Base-by-base conservation (phyloP, 2,888 invertebrate genomes). In the Eueremaeus valkanovi region DNA sequence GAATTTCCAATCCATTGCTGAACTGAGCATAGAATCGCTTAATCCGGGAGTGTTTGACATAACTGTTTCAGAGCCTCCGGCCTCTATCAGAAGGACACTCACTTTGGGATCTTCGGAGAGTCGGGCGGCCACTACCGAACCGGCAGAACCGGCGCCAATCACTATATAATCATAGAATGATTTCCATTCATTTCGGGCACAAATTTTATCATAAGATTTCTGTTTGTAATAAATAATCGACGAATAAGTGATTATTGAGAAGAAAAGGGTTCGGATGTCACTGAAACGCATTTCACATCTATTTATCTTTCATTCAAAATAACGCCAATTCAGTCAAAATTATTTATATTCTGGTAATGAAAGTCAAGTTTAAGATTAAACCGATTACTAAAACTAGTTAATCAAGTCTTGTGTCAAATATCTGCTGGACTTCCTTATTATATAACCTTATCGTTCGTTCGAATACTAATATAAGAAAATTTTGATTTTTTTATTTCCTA, bases 1-100 rank as follows among this genome's bases (percentile, higher is more conserved):
- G 24, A 70, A 58, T 21, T 75, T 75, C 75, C 75, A 75, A 33
- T 75, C 75, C 75, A 75, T 75, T 27, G 49, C 2, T 27, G 75
- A 40, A 24, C 33, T 51, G 31, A 55, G 13, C 24, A 75, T n/a
- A 13, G 75, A 21, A 11, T 75, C 75, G 16, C 61, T 18, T 36
- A 75, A 36, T 1, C 70, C 70, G 18, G 75, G 75, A 13, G 70
- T 75, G 9, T 70, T 75, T 49, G 75, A 75, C 29, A 72, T n/a
- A 11, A 75, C 75, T 18, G 75, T 75, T 72, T 75, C 75, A 16
- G 70, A 45, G 24, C 70, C 70, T 24, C 75, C 75, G 18, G 75
- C 75, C 29, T 75, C 75, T 18, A 75, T 18, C 27, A 75, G 27
- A 11, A 75, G 36, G 18, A 75, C 75, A 29, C 33, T 75, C 3